Base-by-base conservation (phyloP, 1,140 invertebrate genomes). In the Nylanderia fulva region DNA sequence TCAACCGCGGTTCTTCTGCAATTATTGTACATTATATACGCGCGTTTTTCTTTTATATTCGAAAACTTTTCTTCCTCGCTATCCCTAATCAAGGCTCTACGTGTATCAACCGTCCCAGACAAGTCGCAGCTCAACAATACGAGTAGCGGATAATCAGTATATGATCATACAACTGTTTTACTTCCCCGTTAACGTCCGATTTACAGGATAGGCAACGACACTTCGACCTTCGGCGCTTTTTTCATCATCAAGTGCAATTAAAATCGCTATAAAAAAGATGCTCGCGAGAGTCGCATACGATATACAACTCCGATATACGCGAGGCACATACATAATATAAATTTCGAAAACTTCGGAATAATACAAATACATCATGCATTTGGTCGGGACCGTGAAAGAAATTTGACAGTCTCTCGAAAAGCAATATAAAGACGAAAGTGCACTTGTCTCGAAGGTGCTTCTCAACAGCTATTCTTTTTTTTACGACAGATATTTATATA, bases 81-180 rank as follows among this genome's bases (percentile, higher is more conserved):
- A 91, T 85, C 61, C 52, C 90, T 92, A 92, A 92, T 92, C 82
- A 92, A 92, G 90, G 90, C 90, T 91, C 86, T 92, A 91, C 88
- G 72, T 89, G 87, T 79, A 88, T 88, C 58, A 54, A 86, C 45
- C 27, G 39, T n/a, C 24, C 21, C 29, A 45, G 29, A 42, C 42
- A 21, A 56, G 18, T 45, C 64, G 33, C 58, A 48, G 4, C n/a
- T 82, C 79, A 66, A 79, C 45, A 66, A 45, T 72, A 63, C 21
- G 77, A 80, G 11, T 71, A 83, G 36, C 45, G 11, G 52, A 48
- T 54, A 54, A 33, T 33, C 29, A 33, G 29, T 33, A n/a, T 33
- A 33, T 33, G 29, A 33, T 33, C 29, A 3, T 33, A 33, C 29
- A 33, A 33, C 48, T 39, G 18, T 8, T 36, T 33, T 61, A 61